These are phyloP conservation scores for Mus caroli DNA, from an alignment of 2,797 vertebrate genomes.

Conservation along the genomic window DNA sequence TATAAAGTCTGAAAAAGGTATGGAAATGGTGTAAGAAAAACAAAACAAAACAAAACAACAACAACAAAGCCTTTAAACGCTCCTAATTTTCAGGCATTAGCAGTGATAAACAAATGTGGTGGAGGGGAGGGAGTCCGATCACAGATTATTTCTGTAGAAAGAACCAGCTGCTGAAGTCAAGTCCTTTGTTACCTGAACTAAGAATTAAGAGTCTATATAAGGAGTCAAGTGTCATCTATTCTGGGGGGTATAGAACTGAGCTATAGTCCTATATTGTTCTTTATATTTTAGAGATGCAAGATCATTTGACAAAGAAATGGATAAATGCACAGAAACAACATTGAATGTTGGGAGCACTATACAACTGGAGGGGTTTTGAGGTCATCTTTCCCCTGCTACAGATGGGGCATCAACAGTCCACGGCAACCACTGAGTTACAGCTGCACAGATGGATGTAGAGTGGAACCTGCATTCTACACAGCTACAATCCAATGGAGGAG, in stretches of 20 bases:
- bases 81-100: not conserved
- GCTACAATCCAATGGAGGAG: not conserved
- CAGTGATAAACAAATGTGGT: not conserved
- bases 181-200: not conserved
- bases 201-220: not conserved
- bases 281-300: not conserved
- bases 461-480: not conserved
- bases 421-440: not conserved
- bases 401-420: not conserved
- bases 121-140: not conserved
- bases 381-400: not conserved
- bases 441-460: not conserved
- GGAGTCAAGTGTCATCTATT: not conserved
- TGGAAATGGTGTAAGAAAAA: not conserved
- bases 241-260: not conserved
- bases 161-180: not conserved
- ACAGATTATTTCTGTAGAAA: not conserved
- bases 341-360: not conserved
- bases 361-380: not conserved
- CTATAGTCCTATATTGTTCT: not conserved
- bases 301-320: not conserved
- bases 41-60: not conserved
- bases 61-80: not conserved
- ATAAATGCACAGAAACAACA: not conserved
- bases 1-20: slow-evolving; percentile 59